Percentiles rank a stretch among this genome's conserved stretches.
phyloP scores from a whole-genome alignment of 2,888 invertebrate genomes.

The Tuta absoluta region DNA sequence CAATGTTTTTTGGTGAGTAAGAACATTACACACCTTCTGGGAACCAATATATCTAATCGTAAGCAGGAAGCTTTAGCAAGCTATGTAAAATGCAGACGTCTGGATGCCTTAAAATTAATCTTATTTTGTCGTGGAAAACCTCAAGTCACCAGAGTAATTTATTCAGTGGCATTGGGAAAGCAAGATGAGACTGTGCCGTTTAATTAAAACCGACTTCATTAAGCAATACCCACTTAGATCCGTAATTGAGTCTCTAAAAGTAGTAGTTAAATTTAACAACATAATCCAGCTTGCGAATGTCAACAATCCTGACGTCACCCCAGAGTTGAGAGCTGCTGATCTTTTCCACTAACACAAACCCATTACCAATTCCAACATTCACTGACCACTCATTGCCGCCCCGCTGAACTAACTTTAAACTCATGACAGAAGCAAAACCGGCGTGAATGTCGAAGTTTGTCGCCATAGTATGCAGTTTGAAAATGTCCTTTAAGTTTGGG shows the following conservation, averaged over 20 bases:
- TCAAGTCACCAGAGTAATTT: conserved; percentile 4
- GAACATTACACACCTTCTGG: neutral
- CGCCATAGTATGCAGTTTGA: conserved; percentile 30
- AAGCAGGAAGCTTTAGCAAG: neutral
- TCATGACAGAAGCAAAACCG: conserved; percentile 5
- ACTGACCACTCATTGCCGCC: conserved; percentile 13
- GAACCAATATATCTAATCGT: neutral
- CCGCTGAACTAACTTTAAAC: conserved; percentile 1
- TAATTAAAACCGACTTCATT: conserved; percentile 31
- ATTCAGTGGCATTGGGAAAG: neutral
- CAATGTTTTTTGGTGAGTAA: neutral
- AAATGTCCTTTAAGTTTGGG: conserved; percentile 39
- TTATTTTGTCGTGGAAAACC: neutral
- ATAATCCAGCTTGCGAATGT: conserved; percentile 35
- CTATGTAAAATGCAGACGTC: neutral
- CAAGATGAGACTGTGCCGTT: conserved; percentile 10
- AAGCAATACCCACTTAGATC: conserved; percentile 31
- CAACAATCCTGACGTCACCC: conserved; percentile 31
- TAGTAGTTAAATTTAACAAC: conserved; percentile 35
- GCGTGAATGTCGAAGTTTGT: conserved; percentile 25
- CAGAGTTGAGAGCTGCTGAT: conserved; percentile 29
- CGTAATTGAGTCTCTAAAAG: conserved; percentile 26
- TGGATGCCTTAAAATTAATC: neutral
- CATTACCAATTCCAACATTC: neutral
- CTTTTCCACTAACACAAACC: neutral